Percentiles rank a stretch among this genome's conserved stretches.
Conservation (phyloP, 2,888 invertebrate species). For the Blomia tropicalis region DNA sequence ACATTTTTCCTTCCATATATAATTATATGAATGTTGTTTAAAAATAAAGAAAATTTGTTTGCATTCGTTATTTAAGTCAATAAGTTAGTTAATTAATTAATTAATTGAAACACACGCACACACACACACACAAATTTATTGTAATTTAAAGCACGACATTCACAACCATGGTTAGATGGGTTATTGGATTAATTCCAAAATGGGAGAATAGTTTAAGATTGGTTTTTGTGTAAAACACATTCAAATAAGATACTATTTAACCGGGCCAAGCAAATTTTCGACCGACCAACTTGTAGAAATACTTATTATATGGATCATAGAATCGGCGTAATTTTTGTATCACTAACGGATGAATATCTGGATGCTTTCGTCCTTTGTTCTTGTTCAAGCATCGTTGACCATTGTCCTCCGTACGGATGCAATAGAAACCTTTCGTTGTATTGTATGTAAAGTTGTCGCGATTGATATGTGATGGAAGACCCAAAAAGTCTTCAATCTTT, state of each 20-base stretch:
- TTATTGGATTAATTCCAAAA: no score
- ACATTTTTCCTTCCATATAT: no score
- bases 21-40: no score
- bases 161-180: no score
- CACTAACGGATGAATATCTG: constrained; percentile 60
- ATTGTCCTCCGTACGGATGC: constrained; percentile 38
- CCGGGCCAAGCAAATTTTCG: constrained; percentile 86
- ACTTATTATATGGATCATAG: constrained; percentile 76
- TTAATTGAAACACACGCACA: no score
- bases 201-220: neutral
- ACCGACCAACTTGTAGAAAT: constrained; percentile 78
- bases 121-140: no score
- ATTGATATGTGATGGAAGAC: constrained; percentile 51
- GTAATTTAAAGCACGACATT: no score
- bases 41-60: no score
- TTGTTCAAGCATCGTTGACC: constrained; percentile 60
- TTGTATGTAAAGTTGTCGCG: constrained; percentile 89
- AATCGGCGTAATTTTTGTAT: constrained; percentile 63
- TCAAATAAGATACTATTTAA: neutral
- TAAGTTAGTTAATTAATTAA: no score
- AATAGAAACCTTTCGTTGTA: constrained; percentile 88
- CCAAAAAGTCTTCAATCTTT: constrained; percentile 70
- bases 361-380: constrained; percentile 70
- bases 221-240: neutral
- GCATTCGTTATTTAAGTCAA: no score